A percentile compares a stretch with the other conserved stretches of the same genome.
Conservation (phyloP, 1,140 invertebrate genomes). For the Aphis gossypii region DNA sequence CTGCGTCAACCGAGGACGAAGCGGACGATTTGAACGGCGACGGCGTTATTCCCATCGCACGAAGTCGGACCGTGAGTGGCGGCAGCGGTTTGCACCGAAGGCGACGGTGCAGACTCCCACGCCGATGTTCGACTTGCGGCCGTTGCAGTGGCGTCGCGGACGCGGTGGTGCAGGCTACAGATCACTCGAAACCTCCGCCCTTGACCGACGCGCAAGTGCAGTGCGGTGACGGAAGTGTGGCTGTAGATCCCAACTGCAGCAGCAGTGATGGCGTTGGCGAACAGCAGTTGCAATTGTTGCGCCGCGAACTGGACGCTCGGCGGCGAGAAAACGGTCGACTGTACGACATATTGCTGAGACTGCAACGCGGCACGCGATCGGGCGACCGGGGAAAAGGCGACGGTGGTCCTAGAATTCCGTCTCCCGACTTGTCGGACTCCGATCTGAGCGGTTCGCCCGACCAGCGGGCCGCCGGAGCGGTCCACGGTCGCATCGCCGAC, state of each 20-base stretch:
- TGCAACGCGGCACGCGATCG: not conserved
- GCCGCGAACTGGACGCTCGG: not conserved
- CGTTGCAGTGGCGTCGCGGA: not conserved
- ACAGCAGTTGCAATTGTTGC: not conserved
- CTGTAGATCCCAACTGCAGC: not conserved
- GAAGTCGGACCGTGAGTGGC: not conserved
- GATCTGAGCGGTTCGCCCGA: not conserved
- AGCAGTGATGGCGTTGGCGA: not conserved
- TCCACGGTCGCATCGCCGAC: constrained; percentile 3
- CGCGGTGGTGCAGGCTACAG: not conserved
- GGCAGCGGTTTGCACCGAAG: not conserved
- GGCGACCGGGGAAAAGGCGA: not conserved
- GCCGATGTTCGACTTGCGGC: not conserved
- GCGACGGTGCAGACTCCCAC: not conserved
- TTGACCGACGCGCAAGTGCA: constrained; percentile 25
- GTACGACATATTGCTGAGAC: constrained; percentile 20
- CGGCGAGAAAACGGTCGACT: constrained; percentile 29
- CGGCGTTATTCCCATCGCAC: not conserved
- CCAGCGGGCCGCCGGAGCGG: not conserved
- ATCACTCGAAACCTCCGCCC: not conserved
- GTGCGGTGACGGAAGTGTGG: not conserved
- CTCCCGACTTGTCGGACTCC: not conserved
- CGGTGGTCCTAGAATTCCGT: not conserved
- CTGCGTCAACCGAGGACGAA: not conserved
- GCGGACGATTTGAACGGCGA: not conserved